Evolutionary conservation across 2,113 vertebrate genomes (phyloP).

Genomic region (Aegithalos caudatus): DNA sequence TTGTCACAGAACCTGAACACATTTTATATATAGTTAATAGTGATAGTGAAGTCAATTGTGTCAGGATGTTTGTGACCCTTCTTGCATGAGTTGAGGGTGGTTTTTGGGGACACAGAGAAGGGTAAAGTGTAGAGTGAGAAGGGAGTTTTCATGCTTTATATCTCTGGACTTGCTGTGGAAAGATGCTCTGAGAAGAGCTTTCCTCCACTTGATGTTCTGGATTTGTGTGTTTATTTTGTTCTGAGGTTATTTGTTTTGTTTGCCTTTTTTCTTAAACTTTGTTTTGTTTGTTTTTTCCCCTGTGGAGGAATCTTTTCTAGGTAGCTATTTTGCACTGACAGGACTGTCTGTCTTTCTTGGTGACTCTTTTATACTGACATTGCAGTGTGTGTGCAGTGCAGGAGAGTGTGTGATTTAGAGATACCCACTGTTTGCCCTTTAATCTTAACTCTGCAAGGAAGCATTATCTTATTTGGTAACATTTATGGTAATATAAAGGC

Average conservation of each 20-base stretch:
- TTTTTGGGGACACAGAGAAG: rapidly evolving
- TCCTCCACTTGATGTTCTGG: background rate
- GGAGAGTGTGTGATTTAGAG: background rate
- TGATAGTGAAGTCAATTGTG: background rate
- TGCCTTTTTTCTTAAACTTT: background rate
- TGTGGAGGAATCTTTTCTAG: background rate
- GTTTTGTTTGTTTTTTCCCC: background rate
- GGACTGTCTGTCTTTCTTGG: background rate
- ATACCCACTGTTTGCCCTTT: background rate
- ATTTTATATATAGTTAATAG: background rate
- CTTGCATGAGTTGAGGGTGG: background rate
- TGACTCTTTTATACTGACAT: background rate
- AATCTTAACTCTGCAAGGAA: background rate
- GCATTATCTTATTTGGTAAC: background rate
- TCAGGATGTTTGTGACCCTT: background rate
- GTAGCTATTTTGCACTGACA: background rate
- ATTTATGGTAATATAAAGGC: background rate
- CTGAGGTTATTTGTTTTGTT: background rate
- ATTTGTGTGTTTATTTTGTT: background rate
- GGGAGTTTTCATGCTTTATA: rapidly evolving
- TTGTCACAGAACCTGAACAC: background rate
- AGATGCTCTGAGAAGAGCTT: background rate
- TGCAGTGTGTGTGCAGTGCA: background rate
- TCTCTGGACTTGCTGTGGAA: background rate
- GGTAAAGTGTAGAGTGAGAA: background rate